These are phyloP conservation scores for Ibycter americanus DNA, from an alignment of 2,797 vertebrate species.

Conservation along the genomic window DNA sequence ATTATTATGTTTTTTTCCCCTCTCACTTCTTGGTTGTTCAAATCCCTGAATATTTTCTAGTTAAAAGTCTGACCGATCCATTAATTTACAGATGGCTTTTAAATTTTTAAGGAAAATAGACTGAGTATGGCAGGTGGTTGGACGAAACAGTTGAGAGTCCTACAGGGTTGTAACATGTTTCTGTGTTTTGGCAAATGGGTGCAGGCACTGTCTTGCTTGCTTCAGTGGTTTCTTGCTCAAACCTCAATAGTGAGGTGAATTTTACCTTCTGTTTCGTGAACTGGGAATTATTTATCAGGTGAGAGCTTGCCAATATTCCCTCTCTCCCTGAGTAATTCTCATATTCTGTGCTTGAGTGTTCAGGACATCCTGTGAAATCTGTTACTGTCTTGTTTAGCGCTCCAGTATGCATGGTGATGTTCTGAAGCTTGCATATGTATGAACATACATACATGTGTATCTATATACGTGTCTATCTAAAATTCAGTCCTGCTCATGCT, in stretches of 20 bases:
- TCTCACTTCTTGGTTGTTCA: background rate
- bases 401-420: background rate
- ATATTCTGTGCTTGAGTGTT: background rate
- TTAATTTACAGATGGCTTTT: background rate
- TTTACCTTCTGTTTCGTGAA: background rate
- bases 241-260: background rate
- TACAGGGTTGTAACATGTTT: background rate
- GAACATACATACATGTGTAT: background rate
- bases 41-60: background rate
- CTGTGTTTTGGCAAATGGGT: background rate
- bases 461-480: background rate
- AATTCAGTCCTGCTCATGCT: background rate
- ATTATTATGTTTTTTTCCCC: background rate
- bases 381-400: background rate
- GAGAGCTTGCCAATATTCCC: rapidly evolving
- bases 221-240: background rate
- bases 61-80: background rate
- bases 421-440: background rate
- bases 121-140: rapidly evolving
- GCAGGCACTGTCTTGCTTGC: background rate
- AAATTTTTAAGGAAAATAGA: background rate
- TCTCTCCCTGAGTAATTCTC: background rate
- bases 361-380: background rate
- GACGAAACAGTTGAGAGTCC: background rate
- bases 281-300: background rate